These are phyloP conservation scores for Umimayanthus kanabou DNA, from an alignment of 92 coral and sea anemone genomes.

Conservation along the genomic window DNA sequence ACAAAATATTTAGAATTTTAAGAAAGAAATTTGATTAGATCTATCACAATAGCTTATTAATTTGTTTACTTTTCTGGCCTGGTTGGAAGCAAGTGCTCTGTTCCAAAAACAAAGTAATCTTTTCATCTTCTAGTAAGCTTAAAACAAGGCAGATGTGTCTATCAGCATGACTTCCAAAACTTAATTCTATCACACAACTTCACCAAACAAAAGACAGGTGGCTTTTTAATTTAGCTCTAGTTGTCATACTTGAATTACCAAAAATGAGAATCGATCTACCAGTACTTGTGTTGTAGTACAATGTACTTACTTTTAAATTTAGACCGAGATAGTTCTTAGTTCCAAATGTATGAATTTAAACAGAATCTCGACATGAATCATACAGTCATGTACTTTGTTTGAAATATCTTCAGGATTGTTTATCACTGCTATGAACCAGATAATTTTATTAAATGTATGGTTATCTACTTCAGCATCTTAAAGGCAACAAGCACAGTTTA, in stretches of 20 bases:
- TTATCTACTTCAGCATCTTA: no score
- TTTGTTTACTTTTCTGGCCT: constrained; percentile 25
- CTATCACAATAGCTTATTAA: neutral
- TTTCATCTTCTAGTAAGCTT: neutral
- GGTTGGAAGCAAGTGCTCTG: neutral
- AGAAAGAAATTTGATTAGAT: neutral
- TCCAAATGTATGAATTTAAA: no score
- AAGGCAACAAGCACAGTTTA: no score
- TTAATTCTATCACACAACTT: neutral
- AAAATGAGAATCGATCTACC: neutral
- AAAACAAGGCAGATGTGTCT: neutral
- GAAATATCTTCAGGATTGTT: no score
- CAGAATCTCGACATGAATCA: no score
- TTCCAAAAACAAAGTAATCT: neutral
- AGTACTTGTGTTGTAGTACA: no score
- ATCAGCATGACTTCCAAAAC: neutral
- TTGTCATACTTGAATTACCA: no score
- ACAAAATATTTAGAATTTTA: neutral
- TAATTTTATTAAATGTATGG: no score
- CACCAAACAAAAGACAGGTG: neutral
- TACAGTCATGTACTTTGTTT: no score
- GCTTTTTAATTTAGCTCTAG: neutral
- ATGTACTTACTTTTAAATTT: no score
- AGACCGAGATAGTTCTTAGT: no score
- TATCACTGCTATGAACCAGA: no score